Base-by-base conservation (phyloP, 2,888 invertebrate genomes). In the Cacoxenus indagator region DNA sequence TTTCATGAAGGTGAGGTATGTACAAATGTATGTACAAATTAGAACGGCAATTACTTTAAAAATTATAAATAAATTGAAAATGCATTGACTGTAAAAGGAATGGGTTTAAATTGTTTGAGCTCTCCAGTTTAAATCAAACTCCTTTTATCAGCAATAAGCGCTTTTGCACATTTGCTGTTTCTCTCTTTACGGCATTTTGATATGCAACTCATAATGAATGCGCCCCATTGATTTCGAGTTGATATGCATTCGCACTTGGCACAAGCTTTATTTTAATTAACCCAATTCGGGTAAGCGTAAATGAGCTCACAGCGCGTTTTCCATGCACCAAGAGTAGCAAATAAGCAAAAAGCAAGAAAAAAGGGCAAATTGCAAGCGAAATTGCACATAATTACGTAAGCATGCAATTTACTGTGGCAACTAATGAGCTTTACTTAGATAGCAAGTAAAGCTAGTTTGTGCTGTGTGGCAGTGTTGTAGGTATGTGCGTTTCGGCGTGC, bases 201-300 rank as follows among this genome's bases (percentile, higher is more conserved):
- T 37, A 11, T 37, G 5, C 37, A 37, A 37, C 37, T 2, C 37
- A 37, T 37, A 37, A 51, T 17, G 8, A 14, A 17, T 17, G 8
- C 11, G 51, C 51, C n/a, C n/a, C n/a, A n/a, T 37, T 37, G 37
- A 37, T 37, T 37, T 11, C 14, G 37, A 37, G 37, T 37, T 37
- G 8, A 37, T 24, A 4, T 55, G 27, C 55, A 26, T 26, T 27
- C n/a, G 17, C 22, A 51, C 17, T 22, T 19, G 51, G 51, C 51
- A n/a, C 61, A 65, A 65, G 64, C 69, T 71, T 67, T 71, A 70
- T 67, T 71, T 51, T 14, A 37, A 37, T 37, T 37, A 37, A 37
- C 9, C 2, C 2, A 1, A 37, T 37, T 37, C 9, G 1, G 14
- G 14, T 4, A 37, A 37, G 1, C 8, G 9, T 11, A 37, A 37